Percentiles rank a stretch among this genome's conserved stretches.
phyloP scores from a whole-genome alignment of 2,888 invertebrate genomes.

The Tinea trinotella region DNA sequence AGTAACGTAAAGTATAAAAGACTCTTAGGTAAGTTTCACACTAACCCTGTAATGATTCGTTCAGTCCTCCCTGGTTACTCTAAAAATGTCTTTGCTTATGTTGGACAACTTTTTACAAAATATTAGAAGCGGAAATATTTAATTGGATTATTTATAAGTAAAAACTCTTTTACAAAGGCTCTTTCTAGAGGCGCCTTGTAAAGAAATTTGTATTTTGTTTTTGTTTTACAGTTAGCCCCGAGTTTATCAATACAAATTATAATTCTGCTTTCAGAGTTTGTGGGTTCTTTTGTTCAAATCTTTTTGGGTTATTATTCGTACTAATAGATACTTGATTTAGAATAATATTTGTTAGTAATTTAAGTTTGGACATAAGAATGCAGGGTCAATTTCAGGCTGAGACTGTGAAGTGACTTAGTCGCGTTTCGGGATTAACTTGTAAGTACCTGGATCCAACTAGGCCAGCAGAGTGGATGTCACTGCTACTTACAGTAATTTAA shows the following conservation, averaged over 20 bases:
- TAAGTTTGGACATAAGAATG: too few relatives aligned
- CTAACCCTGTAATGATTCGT: constrained; percentile 3
- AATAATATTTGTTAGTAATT: too few relatives aligned
- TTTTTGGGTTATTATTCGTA: too few relatives aligned
- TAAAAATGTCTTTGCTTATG: not conserved
- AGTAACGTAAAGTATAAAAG: not conserved
- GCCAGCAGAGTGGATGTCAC: too few relatives aligned
- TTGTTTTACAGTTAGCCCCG: not conserved
- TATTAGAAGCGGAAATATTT: constrained; percentile 50
- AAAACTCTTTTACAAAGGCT: constrained; percentile 20
- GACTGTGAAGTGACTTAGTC: too few relatives aligned
- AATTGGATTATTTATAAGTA: constrained; percentile 46
- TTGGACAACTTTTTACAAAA: constrained; percentile 17
- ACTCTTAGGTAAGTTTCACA: not conserved
- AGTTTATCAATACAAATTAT: not conserved
- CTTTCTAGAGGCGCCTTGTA: not conserved
- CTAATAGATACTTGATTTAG: too few relatives aligned
- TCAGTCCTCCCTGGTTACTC: not conserved
- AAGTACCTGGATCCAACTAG: too few relatives aligned
- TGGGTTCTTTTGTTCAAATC: not conserved
- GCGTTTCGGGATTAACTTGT: too few relatives aligned
- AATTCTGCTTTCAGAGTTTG: not conserved
- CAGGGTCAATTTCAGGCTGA: too few relatives aligned
- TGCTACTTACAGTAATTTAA: too few relatives aligned
- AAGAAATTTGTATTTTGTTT: constrained; percentile 5